These are phyloP conservation scores for Lucinisca nassula DNA, from an alignment of 2,888 invertebrate species.

Conservation along the genomic window DNA sequence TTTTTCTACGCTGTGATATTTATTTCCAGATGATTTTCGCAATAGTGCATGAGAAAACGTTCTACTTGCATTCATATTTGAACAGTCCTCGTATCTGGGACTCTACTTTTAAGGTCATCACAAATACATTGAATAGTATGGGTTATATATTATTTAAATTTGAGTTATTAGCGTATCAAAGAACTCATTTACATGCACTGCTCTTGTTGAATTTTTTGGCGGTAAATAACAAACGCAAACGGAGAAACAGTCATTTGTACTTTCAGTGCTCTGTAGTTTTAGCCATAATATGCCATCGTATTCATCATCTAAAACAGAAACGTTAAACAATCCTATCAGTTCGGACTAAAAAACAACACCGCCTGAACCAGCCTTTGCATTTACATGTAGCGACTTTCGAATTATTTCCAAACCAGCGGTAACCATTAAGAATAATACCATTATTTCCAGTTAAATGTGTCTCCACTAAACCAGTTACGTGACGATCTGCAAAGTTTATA, in stretches of 20 bases:
- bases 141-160: conserved; percentile 25
- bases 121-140: not conserved
- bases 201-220: conserved; percentile 21
- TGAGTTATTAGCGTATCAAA: conserved; percentile 11
- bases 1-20: too few species aligned
- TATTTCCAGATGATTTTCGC: too few species aligned
- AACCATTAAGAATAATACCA: conserved; percentile 18
- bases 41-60: too few species aligned
- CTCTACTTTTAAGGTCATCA: conserved; percentile 25
- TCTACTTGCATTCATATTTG: too few species aligned
- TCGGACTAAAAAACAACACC: conserved; percentile 30
- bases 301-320: conserved; percentile 2
- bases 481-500: conserved; percentile 20
- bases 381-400: conserved; percentile 31
- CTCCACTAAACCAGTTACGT: conserved; percentile 36
- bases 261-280: not conserved
- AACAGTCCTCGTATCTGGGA: not conserved
- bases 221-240: conserved; percentile 33
- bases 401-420: conserved; percentile 36
- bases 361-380: conserved; percentile 35
- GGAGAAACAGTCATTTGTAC: not conserved
- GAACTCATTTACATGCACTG: conserved; percentile 23
- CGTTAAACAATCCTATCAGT: not conserved
- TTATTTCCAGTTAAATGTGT: conserved; percentile 25
- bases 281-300: conserved; percentile 32